These are phyloP conservation scores for Diploscapter pachys DNA, from an alignment of 1,140 invertebrate genomes.

Conservation along the genomic window DNA sequence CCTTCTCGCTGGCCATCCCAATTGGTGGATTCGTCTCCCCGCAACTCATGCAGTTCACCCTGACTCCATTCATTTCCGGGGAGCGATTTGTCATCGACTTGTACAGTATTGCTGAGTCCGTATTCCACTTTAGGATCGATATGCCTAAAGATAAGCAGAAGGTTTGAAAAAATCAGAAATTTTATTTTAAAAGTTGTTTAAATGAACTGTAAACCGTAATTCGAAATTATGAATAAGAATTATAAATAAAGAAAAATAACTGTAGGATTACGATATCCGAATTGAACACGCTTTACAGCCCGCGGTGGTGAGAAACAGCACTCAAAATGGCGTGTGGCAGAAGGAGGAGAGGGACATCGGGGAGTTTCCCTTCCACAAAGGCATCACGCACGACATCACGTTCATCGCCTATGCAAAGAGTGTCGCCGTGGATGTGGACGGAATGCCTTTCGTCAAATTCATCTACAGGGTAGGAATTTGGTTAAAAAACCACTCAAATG, in stretches of 20 bases:
- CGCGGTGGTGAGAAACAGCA: conserved; percentile 28
- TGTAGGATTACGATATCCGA: neutral
- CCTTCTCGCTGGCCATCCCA: conserved; percentile 15
- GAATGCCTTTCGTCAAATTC: conserved; percentile 27
- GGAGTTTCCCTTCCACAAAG: conserved; percentile 36
- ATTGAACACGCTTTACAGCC: conserved; percentile 9
- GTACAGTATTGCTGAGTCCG: conserved; percentile 8
- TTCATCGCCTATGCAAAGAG: conserved; percentile 23
- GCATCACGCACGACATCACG: conserved; percentile 34
- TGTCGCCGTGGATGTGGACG: conserved; percentile 26
- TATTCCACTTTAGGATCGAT: conserved; percentile 35
- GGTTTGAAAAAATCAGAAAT: neutral
- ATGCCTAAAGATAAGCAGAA: conserved; percentile 16
- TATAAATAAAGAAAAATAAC: neutral
- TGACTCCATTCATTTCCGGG: conserved; percentile 24
- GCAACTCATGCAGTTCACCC: conserved; percentile 27
- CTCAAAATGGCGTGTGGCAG: conserved; percentile 23
- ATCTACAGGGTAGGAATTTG: conserved; percentile 12
- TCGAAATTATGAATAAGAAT: no score
- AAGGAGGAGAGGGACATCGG: conserved; percentile 31
- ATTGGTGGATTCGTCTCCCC: conserved; percentile 17
- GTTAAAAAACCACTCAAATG: conserved; percentile 8
- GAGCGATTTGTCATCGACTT: conserved; percentile 29
- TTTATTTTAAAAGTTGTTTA: no score
- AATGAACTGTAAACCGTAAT: no score